phyloP scores from a whole-genome alignment of 2,113 vertebrate genomes.

The Lanius ludovicianus region DNA sequence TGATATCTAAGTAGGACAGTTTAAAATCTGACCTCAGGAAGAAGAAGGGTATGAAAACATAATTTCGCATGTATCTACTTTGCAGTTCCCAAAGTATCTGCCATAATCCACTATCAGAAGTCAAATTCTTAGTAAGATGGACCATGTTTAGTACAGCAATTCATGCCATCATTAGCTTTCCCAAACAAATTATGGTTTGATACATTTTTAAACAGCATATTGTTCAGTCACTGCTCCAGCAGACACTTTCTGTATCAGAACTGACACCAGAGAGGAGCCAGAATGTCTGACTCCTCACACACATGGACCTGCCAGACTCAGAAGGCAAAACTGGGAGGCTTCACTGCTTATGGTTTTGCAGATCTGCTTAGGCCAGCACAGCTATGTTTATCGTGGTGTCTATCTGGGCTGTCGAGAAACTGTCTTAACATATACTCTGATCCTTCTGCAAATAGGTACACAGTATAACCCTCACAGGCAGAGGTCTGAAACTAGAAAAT shows the following conservation, averaged over 20 bases:
- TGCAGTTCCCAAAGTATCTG: not conserved
- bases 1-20: not conserved
- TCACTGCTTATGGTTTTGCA: not conserved
- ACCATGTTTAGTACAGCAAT: not conserved
- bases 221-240: not conserved
- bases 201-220: conserved; percentile 24
- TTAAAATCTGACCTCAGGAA: not conserved
- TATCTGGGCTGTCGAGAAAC: not conserved
- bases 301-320: not conserved
- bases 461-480: not conserved
- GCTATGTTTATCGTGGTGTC: not conserved
- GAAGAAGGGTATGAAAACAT: not conserved
- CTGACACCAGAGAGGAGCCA: not conserved
- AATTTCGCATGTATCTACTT: not conserved
- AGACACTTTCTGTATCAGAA: not conserved
- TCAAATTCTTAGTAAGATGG: not conserved
- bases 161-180: not conserved
- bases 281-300: conserved; percentile 21
- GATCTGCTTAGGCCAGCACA: not conserved
- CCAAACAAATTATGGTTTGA: conserved; percentile 2
- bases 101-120: not conserved
- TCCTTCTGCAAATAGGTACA: not conserved
- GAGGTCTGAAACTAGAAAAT: not conserved
- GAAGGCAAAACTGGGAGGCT: not conserved
- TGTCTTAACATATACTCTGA: not conserved